Percentiles rank a stretch among this genome's conserved stretches.
These are phyloP conservation scores for Tetheella fluctuosa DNA, from an alignment of 2,888 invertebrate genomes.

Conservation along the genomic window DNA sequence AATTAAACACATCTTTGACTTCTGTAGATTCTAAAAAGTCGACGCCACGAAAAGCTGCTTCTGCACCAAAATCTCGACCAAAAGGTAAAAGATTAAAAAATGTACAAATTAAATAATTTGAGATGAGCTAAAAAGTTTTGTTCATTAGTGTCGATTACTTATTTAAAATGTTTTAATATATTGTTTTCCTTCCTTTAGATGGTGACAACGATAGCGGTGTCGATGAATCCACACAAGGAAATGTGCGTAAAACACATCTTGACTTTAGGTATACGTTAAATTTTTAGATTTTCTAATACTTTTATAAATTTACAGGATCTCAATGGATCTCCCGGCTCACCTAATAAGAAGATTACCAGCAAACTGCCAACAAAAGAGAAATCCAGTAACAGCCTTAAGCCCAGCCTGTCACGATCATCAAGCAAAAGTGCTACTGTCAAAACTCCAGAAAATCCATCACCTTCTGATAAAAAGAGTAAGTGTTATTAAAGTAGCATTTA, in stretches of 20 bases:
- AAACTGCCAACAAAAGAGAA: conserved; percentile 81
- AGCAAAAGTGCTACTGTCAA: conserved; percentile 85
- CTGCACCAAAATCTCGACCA: conserved; percentile 71
- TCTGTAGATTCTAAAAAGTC: conserved; percentile 65
- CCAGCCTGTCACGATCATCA: conserved; percentile 83
- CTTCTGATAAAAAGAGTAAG: conserved; percentile 89
- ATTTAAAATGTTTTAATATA: not conserved
- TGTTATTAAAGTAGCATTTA: conserved; percentile 12
- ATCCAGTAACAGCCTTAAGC: conserved; percentile 76
- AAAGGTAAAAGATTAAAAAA: conserved; percentile 65
- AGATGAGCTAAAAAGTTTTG: conserved; percentile 61
- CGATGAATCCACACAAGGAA: conserved; percentile 91
- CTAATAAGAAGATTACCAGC: conserved; percentile 88
- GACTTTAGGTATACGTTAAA: not conserved
- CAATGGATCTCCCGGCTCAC: conserved; percentile 89
- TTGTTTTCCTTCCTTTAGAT: conserved; percentile 82
- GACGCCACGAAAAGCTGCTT: conserved; percentile 71
- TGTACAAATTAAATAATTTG: conserved; percentile 29
- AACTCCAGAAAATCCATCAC: conserved; percentile 87
- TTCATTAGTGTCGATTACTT: conserved; percentile 13
- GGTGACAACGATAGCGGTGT: conserved; percentile 93
- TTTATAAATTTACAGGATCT: conserved; percentile 69
- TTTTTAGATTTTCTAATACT: not conserved
- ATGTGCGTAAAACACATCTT: conserved; percentile 82
- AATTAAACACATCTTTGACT: conserved; percentile 59